Base-by-base conservation (phyloP, 2,113 vertebrate species). In the Oreochromis spilurus region DNA sequence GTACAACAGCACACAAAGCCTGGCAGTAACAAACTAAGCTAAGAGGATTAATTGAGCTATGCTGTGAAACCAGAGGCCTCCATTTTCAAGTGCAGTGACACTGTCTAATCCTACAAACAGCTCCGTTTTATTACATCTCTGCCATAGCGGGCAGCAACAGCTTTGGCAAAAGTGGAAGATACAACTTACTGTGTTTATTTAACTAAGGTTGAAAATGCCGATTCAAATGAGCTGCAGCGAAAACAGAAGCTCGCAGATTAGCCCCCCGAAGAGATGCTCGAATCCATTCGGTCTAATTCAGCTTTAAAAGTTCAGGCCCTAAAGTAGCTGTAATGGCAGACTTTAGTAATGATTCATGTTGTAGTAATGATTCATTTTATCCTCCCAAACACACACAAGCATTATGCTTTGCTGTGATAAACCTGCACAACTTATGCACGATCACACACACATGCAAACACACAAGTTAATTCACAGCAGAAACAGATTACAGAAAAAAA, bases 361-460 rank as follows among this genome's bases (percentile, higher is more conserved):
- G 70, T 58, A 58, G 84, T 77, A 82, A 88, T 89, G 83, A 90
- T 89, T 85, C 38, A 91, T 90, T 90, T 87, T 62, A 86, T 89
- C 50, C 83, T 85, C 58, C 36, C 78, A 13, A 40, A 80, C 80
- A 82, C 85, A 83, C 54, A 82, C 58, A 53, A 34, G 53, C 62
- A 62, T 81, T 88, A 43, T 80, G 58, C 14, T 90, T 50, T 75
- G 85, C 60, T 43, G 38, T 52, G 72, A 90, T 86, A 86, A 84
- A 48, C 50, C 79, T 62, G 31, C 53, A 17, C 48, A 45, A 24
- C 81, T 40, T 29, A 19, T 50, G 19, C 57, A 81, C 29, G 29
- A 26, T 78, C 29, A 48, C 21, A 31, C 82, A 80, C 10, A 77
- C 31, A 40, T 29, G 72, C 19, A 52, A 65, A 84, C 72, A 88